Base-by-base conservation (phyloP, 2,113 vertebrate genomes). In the Esox niger region DNA sequence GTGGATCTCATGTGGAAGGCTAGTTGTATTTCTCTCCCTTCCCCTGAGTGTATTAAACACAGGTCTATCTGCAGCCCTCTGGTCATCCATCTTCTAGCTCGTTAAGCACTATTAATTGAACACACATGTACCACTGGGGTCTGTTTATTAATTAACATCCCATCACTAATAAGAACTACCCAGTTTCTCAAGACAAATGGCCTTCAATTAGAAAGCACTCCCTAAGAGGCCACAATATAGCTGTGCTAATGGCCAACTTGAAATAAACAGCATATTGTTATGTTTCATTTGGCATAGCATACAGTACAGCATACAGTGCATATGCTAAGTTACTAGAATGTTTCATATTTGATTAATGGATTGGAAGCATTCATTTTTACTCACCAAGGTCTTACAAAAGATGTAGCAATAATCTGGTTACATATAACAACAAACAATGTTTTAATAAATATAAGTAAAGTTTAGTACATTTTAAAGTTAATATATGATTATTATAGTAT, bases 131-230 rank as follows among this genome's bases (percentile, higher is more conserved):
- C 43, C 77, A 57, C 57, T 52, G 30, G 52, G 62, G 27, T 52
- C 79, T 87, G 85, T 84, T 87, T 86, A 88, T 90, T 86, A 88
- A 88, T 88, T 88, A 81, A 81, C 80, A 83, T 74, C 75, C 74
- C 78, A 68, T 80, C 73, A 82, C 76, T 82, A 87, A 86, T 88
- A 86, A 54, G 64, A 67, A 55, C 75, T 80, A 85, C 83, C 80
- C 78, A 77, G 73, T 26, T 64, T 77, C 60, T 77, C 68, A 32
- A 79, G 85, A 89, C 78, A 83, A 88, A 86, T 86, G 58, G 26
- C 70, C 69, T 13, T 49, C 64, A 73, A 82, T 88, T 83, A 87
- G 64, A 79, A 60, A 78, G 35, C 49, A 72, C 46, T 71, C 73
- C 69, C 62, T 68, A 69, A 62, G 75, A 66, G 25, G 27, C 35